These are phyloP conservation scores for Columbina picui DNA, from an alignment of 2,113 vertebrate species.

Conservation along the genomic window DNA sequence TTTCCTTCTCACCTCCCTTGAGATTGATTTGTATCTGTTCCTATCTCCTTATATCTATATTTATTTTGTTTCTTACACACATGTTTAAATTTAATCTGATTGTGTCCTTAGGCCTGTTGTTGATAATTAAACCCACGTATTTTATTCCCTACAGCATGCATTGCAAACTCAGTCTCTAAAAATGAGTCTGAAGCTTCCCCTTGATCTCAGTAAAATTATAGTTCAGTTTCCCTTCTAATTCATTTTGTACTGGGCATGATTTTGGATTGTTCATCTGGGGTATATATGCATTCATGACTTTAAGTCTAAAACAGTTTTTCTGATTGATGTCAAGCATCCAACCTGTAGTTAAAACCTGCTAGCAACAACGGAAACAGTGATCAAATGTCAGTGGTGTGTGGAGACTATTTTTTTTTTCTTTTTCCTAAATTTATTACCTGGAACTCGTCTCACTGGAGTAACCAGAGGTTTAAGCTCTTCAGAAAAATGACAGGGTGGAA, in stretches of 20 bases:
- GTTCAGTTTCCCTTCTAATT: slow-evolving; percentile 3
- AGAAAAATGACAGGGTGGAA: not conserved
- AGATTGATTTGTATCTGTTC: slow-evolving; percentile 68
- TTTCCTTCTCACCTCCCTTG: slow-evolving; percentile 50
- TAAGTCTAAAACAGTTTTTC: not conserved
- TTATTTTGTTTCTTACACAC: slow-evolving; percentile 70
- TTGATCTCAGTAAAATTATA: slow-evolving; percentile 56
- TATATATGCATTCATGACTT: not conserved
- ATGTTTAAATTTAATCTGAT: slow-evolving; percentile 71
- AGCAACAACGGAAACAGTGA: not conserved
- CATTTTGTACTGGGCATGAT: not conserved
- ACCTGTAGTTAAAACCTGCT: not conserved
- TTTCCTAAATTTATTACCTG: not conserved
- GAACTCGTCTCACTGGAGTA: not conserved
- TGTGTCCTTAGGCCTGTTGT: slow-evolving; percentile 70
- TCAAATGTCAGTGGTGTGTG: not conserved
- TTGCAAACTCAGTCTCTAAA: slow-evolving; percentile 51
- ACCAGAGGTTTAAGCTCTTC: not conserved
- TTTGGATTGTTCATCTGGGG: not conserved
- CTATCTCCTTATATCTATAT: slow-evolving; percentile 70
- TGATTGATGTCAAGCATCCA: slow-evolving; percentile 10
- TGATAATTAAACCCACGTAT: slow-evolving; percentile 72
- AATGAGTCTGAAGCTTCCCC: slow-evolving; percentile 26
- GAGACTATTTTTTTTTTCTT: not conserved
- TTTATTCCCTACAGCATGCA: slow-evolving; percentile 67